Base-by-base conservation (phyloP, 2,113 vertebrate genomes). In the Ptilorrhoa leucosticta region DNA sequence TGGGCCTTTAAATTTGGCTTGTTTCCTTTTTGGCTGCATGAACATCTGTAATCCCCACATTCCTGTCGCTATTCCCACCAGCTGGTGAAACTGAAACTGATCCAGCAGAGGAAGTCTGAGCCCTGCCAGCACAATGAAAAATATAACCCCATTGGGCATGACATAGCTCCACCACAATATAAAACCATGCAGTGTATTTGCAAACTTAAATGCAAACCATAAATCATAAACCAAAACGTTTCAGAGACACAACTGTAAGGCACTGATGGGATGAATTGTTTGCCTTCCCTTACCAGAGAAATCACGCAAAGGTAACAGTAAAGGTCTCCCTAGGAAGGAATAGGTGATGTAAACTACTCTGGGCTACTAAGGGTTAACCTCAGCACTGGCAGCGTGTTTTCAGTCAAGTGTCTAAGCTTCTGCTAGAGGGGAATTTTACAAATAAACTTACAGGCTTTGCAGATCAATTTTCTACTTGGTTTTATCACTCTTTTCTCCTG, bases 391-490 rank as follows among this genome's bases (percentile, higher is more conserved):
- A 87, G 65, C 54, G n/a, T n/a, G 66, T 95, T 94, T 94, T 94
- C 87, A 94, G 71, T 92, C 73, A 48, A 96, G 93, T 65, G 63
- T 65, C 89, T 96, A 90, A 94, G 90, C 90, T 95, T 93, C 90
- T 83, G 85, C 97, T 94, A 86, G 94, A 96, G 84, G 84, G 89
- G 84, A 95, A 93, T 97, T 97, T 96, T 96, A 94, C 96, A 97
- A 97, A 96, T 96, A 97, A 97, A 97, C 92, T 96, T 90, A 95
- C 92, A 96, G 90, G 90, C 90, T 97, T 96, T 94, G 90, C 90
- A 96, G 96, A 97, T 97, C 95, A 96, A 96, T 96, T 96, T 97
- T 97, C 95, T 93, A 92, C 93, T 96, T 89, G 84, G 89, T 96
- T 96, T 97, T 97, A 97, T 97, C 94, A 73, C 70, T 92, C 63